Evolutionary conservation across 2,888 invertebrate genomes (phyloP).

Genomic region (Minunthozetes semirufus): DNA sequence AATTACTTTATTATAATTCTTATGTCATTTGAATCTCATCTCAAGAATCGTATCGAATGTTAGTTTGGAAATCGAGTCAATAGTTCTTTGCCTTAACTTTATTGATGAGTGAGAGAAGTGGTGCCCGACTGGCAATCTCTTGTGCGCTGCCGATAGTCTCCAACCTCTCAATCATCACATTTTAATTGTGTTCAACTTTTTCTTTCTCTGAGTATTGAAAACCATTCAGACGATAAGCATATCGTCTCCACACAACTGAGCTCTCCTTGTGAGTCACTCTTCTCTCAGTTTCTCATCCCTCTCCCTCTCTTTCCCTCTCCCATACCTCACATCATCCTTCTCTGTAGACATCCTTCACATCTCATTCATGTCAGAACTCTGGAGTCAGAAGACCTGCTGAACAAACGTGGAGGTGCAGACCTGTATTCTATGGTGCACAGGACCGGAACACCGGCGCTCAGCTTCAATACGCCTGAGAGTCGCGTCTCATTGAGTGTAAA

Average conservation of each 20-base stretch:
- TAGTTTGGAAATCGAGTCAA: neutral
- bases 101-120: constrained; percentile 21
- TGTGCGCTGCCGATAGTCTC: neutral
- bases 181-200: constrained; percentile 14
- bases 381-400: neutral
- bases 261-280: neutral
- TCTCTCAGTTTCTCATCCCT: neutral
- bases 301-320: neutral
- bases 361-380: no score
- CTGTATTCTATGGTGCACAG: neutral
- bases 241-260: neutral
- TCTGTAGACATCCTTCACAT: neutral
- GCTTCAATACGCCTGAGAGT: neutral
- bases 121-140: constrained; percentile 3
- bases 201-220: neutral
- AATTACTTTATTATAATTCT: constrained; percentile 9
- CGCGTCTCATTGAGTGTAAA: constrained; percentile 7
- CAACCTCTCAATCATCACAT: constrained; percentile 10
- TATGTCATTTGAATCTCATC: neutral
- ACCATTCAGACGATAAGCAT: constrained; percentile 1
- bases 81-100: neutral
- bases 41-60: no score
- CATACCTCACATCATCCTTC: neutral
- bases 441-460: neutral
- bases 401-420: neutral